phyloP scores from a whole-genome alignment of 2,797 vertebrate species.

The Mustela erminea region DNA sequence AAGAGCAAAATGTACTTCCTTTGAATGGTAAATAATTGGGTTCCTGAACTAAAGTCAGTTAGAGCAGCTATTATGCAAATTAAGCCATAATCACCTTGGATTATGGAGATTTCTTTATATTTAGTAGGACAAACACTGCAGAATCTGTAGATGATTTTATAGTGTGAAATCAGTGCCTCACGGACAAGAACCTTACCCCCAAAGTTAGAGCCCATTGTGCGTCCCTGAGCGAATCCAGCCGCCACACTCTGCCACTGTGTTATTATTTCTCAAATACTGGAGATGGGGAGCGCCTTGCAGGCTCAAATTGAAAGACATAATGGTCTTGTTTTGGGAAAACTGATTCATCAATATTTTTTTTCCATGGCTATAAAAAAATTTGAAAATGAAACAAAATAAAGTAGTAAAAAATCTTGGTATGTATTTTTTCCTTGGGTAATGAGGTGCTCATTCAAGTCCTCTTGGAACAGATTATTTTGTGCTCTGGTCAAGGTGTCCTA shows the following conservation, averaged over 20 bases:
- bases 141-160: not conserved
- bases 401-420: conserved; percentile 71
- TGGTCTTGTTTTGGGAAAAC: conserved; percentile 73
- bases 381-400: conserved; percentile 81
- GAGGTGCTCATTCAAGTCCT: conserved; percentile 77
- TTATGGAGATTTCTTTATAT: not conserved
- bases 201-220: not conserved
- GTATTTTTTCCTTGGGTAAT: conserved; percentile 85
- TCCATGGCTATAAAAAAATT: conserved; percentile 81
- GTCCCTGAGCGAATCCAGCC: not conserved
- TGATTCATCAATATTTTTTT: conserved; percentile 79
- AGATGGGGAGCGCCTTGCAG: not conserved
- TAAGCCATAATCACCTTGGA: not conserved
- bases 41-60: conserved; percentile 55
- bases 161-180: not conserved
- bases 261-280: conserved; percentile 47
- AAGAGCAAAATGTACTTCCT: conserved; percentile 9
- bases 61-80: conserved; percentile 15
- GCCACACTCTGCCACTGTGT: not conserved
- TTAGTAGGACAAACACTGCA: not conserved
- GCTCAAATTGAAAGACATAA: conserved; percentile 65
- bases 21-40: conserved; percentile 54
- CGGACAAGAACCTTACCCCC: not conserved
- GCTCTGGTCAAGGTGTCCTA: conserved; percentile 75
- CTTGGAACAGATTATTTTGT: conserved; percentile 83